Base-by-base conservation (phyloP, 2,797 vertebrate genomes). In the Valencia hispanica region DNA sequence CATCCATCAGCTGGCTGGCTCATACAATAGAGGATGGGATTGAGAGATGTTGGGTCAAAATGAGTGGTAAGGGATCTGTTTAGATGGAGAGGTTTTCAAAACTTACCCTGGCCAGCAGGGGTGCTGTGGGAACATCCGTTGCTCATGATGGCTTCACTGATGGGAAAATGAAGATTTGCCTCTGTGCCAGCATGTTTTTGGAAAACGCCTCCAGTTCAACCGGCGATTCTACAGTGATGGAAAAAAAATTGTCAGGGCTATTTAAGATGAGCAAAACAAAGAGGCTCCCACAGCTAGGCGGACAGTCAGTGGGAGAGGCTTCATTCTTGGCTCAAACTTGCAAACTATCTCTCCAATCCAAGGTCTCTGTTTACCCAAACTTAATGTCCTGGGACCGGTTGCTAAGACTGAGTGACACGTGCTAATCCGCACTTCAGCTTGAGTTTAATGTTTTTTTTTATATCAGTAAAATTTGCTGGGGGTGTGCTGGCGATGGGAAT, bases 1-100 rank as follows among this genome's bases (percentile, higher is more conserved):
- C 91, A 88, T 80, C 84, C 90, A 87, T 75, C 93, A 87, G 91
- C 87, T 91, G 88, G 91, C 87, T 91, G 88, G 63, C 6, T 34
- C 32, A 39, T 25, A 82, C 82, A 82, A 73, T 80, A 73, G 65
- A 80, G 72, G 80, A 84, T 68, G 70, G 53, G 41, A 57, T 45
- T 50, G 3, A 82, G 68, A 83, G 79, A 63, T 32, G n/a, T 41
- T 72, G 30, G 27, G 53, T 80, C 50, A 72, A 63, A 48, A 7
- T 9, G 22, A 57, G 17, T 48, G 30, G 50, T 36, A 72, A 36
- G 32, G 53, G 27, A 32, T 57, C 55, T 4, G 14, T 57, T 57
- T 57, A 15, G 55, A 57, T 17, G 27, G 57, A 18, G 57, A 18
- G 2, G 22, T 55, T 75, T 72, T 51, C 57, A 25, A 5, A 10